phyloP scores from a whole-genome alignment of 2,113 vertebrate genomes.

The Equus quagga region DNA sequence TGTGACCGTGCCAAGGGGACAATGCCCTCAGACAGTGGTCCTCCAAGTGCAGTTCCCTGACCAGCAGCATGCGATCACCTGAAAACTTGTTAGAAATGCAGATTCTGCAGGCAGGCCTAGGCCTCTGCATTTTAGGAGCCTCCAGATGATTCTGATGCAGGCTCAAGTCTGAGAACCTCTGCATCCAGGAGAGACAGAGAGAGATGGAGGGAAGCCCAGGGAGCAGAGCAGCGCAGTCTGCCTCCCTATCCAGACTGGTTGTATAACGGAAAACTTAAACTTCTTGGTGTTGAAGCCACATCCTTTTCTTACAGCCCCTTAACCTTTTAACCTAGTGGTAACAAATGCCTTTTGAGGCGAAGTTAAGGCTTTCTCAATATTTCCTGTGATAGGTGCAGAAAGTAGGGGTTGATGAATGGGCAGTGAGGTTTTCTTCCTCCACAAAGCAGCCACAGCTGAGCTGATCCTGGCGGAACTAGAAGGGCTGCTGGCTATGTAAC shows the following conservation, averaged over 20 bases:
- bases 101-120: neutral
- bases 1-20: neutral
- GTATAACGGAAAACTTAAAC: neutral
- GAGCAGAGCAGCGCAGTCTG: neutral
- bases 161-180: neutral
- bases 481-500: accelerated
- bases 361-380: neutral
- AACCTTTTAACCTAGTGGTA: neutral
- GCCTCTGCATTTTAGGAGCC: neutral
- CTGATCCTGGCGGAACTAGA: neutral
- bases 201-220: neutral
- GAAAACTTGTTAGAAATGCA: neutral
- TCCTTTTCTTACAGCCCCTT: neutral
- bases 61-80: neutral
- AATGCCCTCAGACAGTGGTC: too few species aligned
- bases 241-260: neutral
- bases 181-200: neutral
- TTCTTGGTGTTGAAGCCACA: neutral
- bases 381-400: neutral
- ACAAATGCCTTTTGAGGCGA: neutral
- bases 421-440: neutral
- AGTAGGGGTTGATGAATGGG: neutral
- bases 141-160: neutral
- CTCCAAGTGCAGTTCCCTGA: neutral
- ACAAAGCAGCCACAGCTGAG: neutral